Evolutionary conservation across 1,140 invertebrate species (phyloP).

Genomic region (Heterodera schachtii): DNA sequence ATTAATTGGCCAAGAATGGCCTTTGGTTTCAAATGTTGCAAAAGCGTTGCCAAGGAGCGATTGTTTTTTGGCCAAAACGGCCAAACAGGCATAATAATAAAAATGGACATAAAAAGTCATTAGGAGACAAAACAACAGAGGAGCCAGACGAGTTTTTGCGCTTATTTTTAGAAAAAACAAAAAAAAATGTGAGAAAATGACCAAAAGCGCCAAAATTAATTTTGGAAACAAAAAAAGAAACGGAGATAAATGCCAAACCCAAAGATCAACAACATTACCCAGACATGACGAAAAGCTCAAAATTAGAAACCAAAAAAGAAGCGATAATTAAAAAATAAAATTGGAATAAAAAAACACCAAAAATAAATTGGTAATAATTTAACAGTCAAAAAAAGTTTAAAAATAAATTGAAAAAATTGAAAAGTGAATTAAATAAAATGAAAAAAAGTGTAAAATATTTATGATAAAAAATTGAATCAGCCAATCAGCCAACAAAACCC

Average conservation of each 20-base stretch:
- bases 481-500: neutral
- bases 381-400: neutral
- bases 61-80: neutral
- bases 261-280: no score
- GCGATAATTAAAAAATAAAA: no score
- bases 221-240: neutral
- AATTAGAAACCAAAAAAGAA: no score
- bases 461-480: neutral
- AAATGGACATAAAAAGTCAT: neutral
- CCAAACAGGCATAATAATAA: neutral
- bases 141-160: neutral
- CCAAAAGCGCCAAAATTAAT: neutral
- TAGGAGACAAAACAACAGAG: neutral
- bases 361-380: no score
- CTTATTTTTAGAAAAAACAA: neutral
- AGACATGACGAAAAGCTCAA: no score
- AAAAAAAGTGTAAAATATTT: no score
- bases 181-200: neutral
- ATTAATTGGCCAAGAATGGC: neutral
- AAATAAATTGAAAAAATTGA: conserved; percentile 1
- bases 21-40: neutral
- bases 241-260: neutral
- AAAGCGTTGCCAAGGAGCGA: neutral
- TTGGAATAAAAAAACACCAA: no score
- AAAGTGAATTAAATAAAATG: neutral